phyloP scores from a whole-genome alignment of 2,888 invertebrate species.

The Abrostola triplasia region DNA sequence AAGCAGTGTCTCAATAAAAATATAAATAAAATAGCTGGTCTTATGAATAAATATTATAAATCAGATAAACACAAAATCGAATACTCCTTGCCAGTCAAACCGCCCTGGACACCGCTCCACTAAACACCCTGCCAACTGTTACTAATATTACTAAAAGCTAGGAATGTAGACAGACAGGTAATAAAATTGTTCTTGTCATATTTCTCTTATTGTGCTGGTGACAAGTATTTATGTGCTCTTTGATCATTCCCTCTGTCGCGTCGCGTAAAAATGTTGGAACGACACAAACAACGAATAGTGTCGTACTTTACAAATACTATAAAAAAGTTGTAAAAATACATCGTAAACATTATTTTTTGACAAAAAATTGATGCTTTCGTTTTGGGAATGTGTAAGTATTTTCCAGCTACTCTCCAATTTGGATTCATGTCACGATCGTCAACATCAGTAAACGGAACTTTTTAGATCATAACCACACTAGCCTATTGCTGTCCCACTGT shows the following conservation, averaged over 20 bases:
- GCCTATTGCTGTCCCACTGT: too few species aligned
- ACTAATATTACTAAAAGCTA: constrained; percentile 14
- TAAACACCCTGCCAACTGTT: neutral
- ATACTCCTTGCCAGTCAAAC: neutral
- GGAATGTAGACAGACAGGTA: constrained; percentile 18
- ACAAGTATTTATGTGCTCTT: constrained; percentile 22
- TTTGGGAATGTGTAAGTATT: neutral
- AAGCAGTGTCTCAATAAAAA: too few species aligned
- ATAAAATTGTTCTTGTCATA: constrained; percentile 21
- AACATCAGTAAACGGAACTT: too few species aligned
- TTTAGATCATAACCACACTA: too few species aligned
- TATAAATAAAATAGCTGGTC: too few species aligned
- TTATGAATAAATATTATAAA: too few species aligned
- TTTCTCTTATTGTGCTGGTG: constrained; percentile 22
- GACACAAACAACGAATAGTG: constrained; percentile 10
- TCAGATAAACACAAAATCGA: constrained; percentile 2
- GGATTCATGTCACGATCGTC: too few species aligned
- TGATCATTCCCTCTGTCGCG: constrained; percentile 19
- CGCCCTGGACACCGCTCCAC: neutral
- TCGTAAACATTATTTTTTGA: neutral
- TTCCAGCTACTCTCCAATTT: too few species aligned
- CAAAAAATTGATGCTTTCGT: neutral
- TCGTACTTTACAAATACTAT: constrained; percentile 1
- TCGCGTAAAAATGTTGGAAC: constrained; percentile 2
- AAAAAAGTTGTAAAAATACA: constrained; percentile 10